Conservation (phyloP, 2,113 vertebrate genomes). For the Ammodytes marinus region DNA sequence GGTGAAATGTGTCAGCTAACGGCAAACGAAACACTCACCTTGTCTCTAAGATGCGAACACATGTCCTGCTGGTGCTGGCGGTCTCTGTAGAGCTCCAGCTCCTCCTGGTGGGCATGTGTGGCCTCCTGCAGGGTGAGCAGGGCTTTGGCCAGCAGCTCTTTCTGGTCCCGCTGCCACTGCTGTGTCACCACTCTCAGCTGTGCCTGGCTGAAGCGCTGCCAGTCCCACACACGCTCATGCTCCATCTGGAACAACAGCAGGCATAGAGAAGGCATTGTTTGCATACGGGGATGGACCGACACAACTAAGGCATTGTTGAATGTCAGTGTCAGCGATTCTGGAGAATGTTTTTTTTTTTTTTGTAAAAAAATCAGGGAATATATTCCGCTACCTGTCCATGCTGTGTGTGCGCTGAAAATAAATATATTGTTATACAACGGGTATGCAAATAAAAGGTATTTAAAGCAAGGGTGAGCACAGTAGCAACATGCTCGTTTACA, state of each 20-base stretch:
- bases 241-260: constrained; percentile 80
- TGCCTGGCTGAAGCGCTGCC: constrained; percentile 76
- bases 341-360: too few relatives aligned
- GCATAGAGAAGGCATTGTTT: not conserved
- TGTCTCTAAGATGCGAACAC: constrained; percentile 89
- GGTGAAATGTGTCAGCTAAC: constrained; percentile 1
- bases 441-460: too few relatives aligned
- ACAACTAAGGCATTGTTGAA: not conserved
- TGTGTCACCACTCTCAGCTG: constrained; percentile 82
- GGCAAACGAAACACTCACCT: constrained; percentile 82
- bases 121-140: constrained; percentile 85
- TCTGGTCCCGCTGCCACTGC: constrained; percentile 83
- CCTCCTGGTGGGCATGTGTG: constrained; percentile 82
- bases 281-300: not conserved
- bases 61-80: constrained; percentile 88
- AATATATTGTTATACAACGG: too few relatives aligned
- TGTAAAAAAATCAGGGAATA: too few relatives aligned
- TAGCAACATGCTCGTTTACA: too few relatives aligned
- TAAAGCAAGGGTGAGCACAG: too few relatives aligned
- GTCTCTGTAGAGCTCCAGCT: constrained; percentile 79
- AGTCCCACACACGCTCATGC: constrained; percentile 86
- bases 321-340: not conserved
- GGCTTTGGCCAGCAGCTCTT: constrained; percentile 86
- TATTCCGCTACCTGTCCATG: too few relatives aligned
- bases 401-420: too few relatives aligned